Percentiles rank a stretch among this genome's conserved stretches.
These are phyloP conservation scores for Tachina grossa DNA, from an alignment of 2,888 invertebrate genomes.

Conservation along the genomic window DNA sequence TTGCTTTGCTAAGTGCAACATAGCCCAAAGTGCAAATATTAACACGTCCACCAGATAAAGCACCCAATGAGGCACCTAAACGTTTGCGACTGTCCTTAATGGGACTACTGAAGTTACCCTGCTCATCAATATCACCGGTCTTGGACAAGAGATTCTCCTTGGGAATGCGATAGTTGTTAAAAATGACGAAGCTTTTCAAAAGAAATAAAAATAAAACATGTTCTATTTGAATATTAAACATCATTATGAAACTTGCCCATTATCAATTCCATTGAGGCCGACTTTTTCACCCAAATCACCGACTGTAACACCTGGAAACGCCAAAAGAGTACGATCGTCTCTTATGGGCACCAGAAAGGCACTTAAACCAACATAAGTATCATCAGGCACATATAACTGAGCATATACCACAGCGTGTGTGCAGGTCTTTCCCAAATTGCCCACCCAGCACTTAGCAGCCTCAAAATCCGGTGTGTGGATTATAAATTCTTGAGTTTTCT, in stretches of 20 bases:
- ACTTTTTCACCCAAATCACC: constrained; percentile 97
- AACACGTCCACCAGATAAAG: constrained; percentile 91
- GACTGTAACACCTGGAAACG: constrained; percentile 91
- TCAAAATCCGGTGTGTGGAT: constrained; percentile 90
- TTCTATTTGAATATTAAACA: neutral
- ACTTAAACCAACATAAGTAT: constrained; percentile 92
- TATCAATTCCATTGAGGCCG: constrained; percentile 95
- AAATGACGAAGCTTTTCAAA: constrained; percentile 86
- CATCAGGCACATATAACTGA: constrained; percentile 91
- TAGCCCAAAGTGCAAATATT: constrained; percentile 87
- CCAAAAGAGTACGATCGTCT: constrained; percentile 87
- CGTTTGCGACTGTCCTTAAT: constrained; percentile 93
- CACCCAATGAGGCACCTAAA: constrained; percentile 92
- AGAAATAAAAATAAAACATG: neutral
- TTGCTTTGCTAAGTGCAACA: constrained; percentile 87
- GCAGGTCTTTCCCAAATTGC: constrained; percentile 87
- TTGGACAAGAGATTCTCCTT: constrained; percentile 91
- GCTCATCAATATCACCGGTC: constrained; percentile 92
- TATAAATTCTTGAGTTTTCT: constrained; percentile 88
- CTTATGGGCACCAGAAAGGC: constrained; percentile 94
- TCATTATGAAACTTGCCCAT: constrained; percentile 87
- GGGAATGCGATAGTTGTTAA: constrained; percentile 91
- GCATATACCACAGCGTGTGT: constrained; percentile 95
- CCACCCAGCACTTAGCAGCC: constrained; percentile 91
- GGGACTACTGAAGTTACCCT: constrained; percentile 91